Evolutionary conservation across 2,888 invertebrate species (phyloP).

Genomic region (Laothoe populi): DNA sequence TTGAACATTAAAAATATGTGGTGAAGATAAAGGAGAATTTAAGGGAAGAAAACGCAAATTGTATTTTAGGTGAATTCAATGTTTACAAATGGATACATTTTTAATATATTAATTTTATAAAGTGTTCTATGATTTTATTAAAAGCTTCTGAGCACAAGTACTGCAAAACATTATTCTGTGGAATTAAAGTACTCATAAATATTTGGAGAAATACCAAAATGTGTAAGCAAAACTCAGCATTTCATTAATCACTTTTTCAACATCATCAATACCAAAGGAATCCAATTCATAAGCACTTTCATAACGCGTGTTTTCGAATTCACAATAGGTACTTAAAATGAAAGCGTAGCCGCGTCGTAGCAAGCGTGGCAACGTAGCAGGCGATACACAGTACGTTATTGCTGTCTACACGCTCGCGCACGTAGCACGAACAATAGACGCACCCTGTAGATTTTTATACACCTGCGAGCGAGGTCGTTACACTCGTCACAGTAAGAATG

Average conservation of each 20-base stretch:
- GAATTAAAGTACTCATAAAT: too few relatives aligned
- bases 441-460: slow-evolving; percentile 42
- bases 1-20: too few relatives aligned
- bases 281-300: background rate
- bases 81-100: too few relatives aligned
- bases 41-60: too few relatives aligned
- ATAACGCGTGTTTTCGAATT: slow-evolving; percentile 3
- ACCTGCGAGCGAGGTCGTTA: slow-evolving; percentile 42
- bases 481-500: slow-evolving; percentile 29
- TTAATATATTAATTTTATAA: too few relatives aligned
- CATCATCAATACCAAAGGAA: background rate
- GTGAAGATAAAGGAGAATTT: too few relatives aligned
- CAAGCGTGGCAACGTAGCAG: background rate
- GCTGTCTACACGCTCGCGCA: slow-evolving; percentile 31
- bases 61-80: too few relatives aligned
- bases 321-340: slow-evolving; percentile 5
- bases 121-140: too few relatives aligned
- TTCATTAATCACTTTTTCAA: background rate
- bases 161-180: too few relatives aligned
- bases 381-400: slow-evolving; percentile 18
- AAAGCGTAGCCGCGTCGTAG: slow-evolving; percentile 9
- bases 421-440: slow-evolving; percentile 42
- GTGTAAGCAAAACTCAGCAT: background rate
- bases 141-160: too few relatives aligned
- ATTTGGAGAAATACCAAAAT: too few relatives aligned